phyloP scores from a whole-genome alignment of 1,140 invertebrate genomes.

The Camponotus pennsylvanicus region DNA sequence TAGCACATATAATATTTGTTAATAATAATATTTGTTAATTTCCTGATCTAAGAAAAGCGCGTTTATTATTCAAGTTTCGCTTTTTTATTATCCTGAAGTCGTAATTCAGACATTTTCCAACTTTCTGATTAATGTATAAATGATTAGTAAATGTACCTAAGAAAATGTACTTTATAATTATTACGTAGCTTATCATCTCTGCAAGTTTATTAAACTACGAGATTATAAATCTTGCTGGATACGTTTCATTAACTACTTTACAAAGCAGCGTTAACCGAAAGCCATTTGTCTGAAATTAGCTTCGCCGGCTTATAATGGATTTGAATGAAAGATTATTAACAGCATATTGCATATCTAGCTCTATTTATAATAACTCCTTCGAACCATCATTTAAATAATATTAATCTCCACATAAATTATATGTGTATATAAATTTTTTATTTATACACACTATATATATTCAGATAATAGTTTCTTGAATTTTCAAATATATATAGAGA shows the following conservation, averaged over 20 bases:
- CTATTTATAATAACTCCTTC: neutral
- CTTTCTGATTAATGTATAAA: neutral
- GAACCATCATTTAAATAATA: neutral
- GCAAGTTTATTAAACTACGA: conserved; percentile 67
- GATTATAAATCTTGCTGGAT: conserved; percentile 71
- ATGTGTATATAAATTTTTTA: neutral
- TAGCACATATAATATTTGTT: neutral
- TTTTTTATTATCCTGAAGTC: neutral
- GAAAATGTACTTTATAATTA: conserved; percentile 57
- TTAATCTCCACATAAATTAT: neutral
- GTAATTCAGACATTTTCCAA: neutral
- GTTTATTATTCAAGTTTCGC: neutral
- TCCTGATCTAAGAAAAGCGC: neutral
- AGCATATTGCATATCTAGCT: conserved; percentile 22
- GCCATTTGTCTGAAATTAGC: conserved; percentile 61
- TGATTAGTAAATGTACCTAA: conserved; percentile 40
- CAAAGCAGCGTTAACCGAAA: conserved; percentile 53
- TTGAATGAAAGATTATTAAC: conserved; percentile 67
- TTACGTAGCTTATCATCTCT: conserved; percentile 54
- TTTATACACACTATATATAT: neutral
- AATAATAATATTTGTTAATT: conserved; percentile 9
- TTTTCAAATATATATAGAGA: neutral
- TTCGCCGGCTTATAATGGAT: conserved; percentile 45
- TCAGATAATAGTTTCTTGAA: neutral
- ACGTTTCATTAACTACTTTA: conserved; percentile 71